Conservation (phyloP, 2,113 vertebrate species). For the Colistium nudipinnis region DNA sequence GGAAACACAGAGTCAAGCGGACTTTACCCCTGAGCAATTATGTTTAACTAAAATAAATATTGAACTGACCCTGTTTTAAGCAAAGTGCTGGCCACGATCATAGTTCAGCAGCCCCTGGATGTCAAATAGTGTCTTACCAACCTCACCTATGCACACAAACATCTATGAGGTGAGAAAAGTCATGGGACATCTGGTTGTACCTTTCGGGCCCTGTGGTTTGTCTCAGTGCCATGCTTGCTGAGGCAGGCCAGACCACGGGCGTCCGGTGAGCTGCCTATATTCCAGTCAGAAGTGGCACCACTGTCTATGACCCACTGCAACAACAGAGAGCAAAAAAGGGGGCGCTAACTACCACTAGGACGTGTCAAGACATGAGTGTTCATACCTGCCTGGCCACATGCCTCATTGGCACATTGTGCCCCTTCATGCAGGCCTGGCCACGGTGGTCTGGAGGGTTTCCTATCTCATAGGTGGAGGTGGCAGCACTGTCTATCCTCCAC, state of each 20-base stretch:
- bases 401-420: conserved; percentile 87
- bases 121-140: background rate
- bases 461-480: conserved; percentile 96
- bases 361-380: conserved; percentile 70
- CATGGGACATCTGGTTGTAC: conserved; percentile 81
- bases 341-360: conserved; percentile 63
- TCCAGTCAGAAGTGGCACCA: conserved; percentile 95
- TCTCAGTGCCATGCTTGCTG: conserved; percentile 90
- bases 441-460: conserved; percentile 94
- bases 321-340: conserved; percentile 87
- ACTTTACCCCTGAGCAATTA: background rate
- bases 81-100: background rate
- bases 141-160: conserved; percentile 13
- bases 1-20: background rate
- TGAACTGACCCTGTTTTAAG: background rate
- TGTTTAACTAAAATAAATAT: background rate
- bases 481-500: conserved; percentile 99
- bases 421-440: conserved; percentile 94
- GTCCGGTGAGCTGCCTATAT: conserved; percentile 91
- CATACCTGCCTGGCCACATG: conserved; percentile 96
- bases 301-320: conserved; percentile 98
- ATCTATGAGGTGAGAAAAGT: conserved; percentile 17
- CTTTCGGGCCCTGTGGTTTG: conserved; percentile 94
- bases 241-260: conserved; percentile 91
- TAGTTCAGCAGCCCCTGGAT: background rate